Conservation (phyloP, 2,888 invertebrate genomes). For the Mimas tiliae region DNA sequence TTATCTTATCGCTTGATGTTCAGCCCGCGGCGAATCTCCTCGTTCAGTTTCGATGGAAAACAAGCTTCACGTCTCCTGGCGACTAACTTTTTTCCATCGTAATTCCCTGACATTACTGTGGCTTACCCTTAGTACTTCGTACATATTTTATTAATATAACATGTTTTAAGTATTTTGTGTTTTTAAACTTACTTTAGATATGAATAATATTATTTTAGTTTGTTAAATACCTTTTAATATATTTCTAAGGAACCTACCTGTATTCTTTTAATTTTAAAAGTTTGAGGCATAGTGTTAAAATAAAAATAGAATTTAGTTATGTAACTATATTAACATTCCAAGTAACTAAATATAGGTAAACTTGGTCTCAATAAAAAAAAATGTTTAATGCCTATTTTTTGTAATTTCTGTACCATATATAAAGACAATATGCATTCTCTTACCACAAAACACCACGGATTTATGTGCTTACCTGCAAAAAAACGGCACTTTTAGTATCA, state of each 20-base stretch:
- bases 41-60: no score
- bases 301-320: no score
- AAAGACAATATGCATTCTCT: neutral
- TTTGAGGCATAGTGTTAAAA: no score
- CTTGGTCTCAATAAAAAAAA: no score
- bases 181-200: neutral
- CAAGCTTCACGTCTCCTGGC: slow-evolving; percentile 29
- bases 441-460: neutral
- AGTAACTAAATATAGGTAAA: no score
- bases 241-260: no score
- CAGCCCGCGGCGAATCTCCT: no score
- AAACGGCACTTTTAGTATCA: slow-evolving; percentile 27
- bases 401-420: neutral
- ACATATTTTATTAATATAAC: neutral
- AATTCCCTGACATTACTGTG: slow-evolving; percentile 19
- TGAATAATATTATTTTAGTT: neutral
- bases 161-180: slow-evolving; percentile 6
- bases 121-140: slow-evolving; percentile 17
- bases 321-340: no score
- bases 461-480: slow-evolving; percentile 51
- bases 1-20: no score
- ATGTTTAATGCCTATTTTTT: neutral
- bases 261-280: no score
- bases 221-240: neutral
- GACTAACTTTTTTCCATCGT: slow-evolving; percentile 28